phyloP scores from a whole-genome alignment of 1,140 invertebrate species.

The Leptestheria dahalacensis region DNA sequence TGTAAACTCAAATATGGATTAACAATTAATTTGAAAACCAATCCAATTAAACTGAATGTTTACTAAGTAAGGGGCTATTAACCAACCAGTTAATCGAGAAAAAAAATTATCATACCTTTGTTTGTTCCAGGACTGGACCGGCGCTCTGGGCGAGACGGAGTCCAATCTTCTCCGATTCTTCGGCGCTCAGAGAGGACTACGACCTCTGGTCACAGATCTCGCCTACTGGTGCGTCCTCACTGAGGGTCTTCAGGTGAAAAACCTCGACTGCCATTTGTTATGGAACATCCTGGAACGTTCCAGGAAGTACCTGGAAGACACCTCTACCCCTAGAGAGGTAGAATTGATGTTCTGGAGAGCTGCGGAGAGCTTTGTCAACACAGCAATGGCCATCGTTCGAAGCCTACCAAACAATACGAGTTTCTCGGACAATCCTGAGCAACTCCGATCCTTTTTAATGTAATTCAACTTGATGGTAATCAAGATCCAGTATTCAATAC shows the following conservation, averaged over 20 bases:
- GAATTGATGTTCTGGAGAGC: conserved; percentile 15
- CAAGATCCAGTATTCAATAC: too few relatives aligned
- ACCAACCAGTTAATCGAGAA: too few relatives aligned
- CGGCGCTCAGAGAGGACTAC: conserved; percentile 3
- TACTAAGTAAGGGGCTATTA: too few relatives aligned
- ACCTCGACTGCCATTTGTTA: neutral
- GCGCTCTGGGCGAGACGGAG: neutral
- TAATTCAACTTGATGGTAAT: too few relatives aligned
- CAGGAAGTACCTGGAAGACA: neutral
- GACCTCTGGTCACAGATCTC: neutral
- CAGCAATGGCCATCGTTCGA: neutral
- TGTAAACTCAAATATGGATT: too few relatives aligned
- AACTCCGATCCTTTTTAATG: conserved; percentile 7
- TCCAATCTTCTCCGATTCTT: neutral
- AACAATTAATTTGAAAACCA: too few relatives aligned
- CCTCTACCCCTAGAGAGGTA: neutral
- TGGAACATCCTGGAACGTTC: neutral
- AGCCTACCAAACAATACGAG: neutral
- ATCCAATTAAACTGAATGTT: too few relatives aligned
- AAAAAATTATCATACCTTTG: too few relatives aligned
- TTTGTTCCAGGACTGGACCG: neutral
- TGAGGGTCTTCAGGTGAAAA: neutral
- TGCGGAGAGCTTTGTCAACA: neutral
- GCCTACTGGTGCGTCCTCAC: neutral
- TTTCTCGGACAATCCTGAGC: neutral